phyloP scores from a whole-genome alignment of 2,797 vertebrate species.

The Schizopygopsis malacanthus region DNA sequence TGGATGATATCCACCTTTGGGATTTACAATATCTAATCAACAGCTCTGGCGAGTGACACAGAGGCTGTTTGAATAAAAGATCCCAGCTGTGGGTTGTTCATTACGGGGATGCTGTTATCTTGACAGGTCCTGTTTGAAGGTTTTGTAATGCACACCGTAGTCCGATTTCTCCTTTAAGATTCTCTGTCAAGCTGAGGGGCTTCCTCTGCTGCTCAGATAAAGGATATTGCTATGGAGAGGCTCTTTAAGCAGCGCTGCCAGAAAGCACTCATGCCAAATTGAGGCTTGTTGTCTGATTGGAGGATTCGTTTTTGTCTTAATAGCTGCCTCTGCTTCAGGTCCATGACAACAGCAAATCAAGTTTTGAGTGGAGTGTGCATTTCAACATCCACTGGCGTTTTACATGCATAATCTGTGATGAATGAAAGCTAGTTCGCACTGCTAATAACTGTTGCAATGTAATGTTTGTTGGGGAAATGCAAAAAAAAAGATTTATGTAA shows the following conservation, averaged over 20 bases:
- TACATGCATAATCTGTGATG: slow-evolving; percentile 17
- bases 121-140: slow-evolving; percentile 70
- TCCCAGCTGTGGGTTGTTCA: slow-evolving; percentile 65
- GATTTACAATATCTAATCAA: slow-evolving; percentile 70
- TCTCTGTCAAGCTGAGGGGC: slow-evolving; percentile 56
- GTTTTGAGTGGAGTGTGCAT: slow-evolving; percentile 26
- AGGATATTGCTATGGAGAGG: slow-evolving; percentile 62
- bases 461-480: neutral
- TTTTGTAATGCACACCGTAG: slow-evolving; percentile 62
- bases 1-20: slow-evolving; percentile 71
- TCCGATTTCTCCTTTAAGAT: slow-evolving; percentile 53
- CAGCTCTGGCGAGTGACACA: slow-evolving; percentile 61
- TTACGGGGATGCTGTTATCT: slow-evolving; percentile 54
- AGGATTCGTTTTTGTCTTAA: slow-evolving; percentile 36
- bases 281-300: slow-evolving; percentile 42
- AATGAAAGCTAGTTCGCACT: slow-evolving; percentile 8
- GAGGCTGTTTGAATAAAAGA: slow-evolving; percentile 66
- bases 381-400: slow-evolving; percentile 16
- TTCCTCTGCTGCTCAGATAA: slow-evolving; percentile 61
- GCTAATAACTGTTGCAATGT: slow-evolving; percentile 1
- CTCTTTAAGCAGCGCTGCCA: slow-evolving; percentile 55
- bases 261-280: slow-evolving; percentile 42
- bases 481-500: neutral
- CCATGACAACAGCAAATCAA: slow-evolving; percentile 32
- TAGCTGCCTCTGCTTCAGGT: slow-evolving; percentile 26